These are phyloP conservation scores for Ormyrus rosae DNA, from an alignment of 2,888 invertebrate species.

Conservation along the genomic window DNA sequence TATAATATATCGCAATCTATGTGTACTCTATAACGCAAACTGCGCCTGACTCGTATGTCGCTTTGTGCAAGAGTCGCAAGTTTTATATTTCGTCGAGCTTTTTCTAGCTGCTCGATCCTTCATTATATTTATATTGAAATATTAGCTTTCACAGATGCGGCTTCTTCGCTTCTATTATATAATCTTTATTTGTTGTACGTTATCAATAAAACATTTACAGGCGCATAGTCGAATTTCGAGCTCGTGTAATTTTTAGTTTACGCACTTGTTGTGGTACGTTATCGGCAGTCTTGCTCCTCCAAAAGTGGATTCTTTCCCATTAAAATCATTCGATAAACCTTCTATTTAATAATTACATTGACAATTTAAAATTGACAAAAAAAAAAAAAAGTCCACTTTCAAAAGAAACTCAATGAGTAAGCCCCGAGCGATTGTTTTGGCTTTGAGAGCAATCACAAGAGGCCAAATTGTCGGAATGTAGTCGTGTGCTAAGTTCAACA, in stretches of 20 bases:
- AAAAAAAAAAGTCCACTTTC: neutral
- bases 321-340: neutral
- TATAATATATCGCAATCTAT: slow-evolving; percentile 50
- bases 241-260: slow-evolving; percentile 1
- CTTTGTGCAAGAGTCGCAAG: slow-evolving; percentile 54
- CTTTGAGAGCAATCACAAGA: neutral
- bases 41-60: slow-evolving; percentile 55
- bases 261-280: slow-evolving; percentile 38
- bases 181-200: neutral
- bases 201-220: slow-evolving; percentile 30
- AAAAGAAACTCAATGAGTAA: slow-evolving; percentile 27
- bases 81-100: slow-evolving; percentile 16
- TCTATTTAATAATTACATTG: no score
- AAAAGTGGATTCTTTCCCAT: slow-evolving; percentile 16
- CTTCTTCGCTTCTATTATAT: neutral
- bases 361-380: no score
- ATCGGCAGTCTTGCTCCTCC: slow-evolving; percentile 46
- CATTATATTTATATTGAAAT: slow-evolving; percentile 11
- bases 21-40: slow-evolving; percentile 47
- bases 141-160: slow-evolving; percentile 27
- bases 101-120: neutral
- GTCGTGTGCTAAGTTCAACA: slow-evolving; percentile 15
- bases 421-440: neutral
- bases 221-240: slow-evolving; percentile 18
- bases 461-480: slow-evolving; percentile 52